phyloP scores from a whole-genome alignment of 2,113 vertebrate species.

The Nematolebias whitei region DNA sequence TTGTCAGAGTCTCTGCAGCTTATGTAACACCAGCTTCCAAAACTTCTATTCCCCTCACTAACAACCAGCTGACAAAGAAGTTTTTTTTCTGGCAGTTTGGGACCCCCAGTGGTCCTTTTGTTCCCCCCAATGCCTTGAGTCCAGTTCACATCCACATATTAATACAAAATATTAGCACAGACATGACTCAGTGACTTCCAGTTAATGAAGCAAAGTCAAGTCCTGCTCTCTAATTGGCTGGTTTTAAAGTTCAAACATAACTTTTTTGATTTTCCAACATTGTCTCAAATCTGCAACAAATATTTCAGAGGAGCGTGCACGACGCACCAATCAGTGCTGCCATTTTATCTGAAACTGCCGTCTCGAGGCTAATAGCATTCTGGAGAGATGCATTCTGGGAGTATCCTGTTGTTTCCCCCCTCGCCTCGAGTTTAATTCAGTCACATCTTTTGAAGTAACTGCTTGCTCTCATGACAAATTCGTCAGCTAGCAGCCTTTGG shows the following conservation, averaged over 20 bases:
- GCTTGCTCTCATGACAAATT: conserved; percentile 24
- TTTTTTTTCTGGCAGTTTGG: conserved; percentile 3
- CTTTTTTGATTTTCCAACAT: not conserved
- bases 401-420: conserved; percentile 10
- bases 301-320: not conserved
- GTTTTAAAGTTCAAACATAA: not conserved
- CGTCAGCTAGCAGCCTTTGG: not conserved
- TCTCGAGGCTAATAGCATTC: not conserved
- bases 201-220: not conserved
- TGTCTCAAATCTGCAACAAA: not conserved
- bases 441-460: conserved; percentile 29
- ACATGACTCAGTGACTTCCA: not conserved
- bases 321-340: conserved; percentile 9
- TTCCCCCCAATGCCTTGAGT: conserved; percentile 1
- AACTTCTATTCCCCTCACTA: conserved; percentile 52
- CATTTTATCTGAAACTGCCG: conserved; percentile 6
- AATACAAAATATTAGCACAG: not conserved
- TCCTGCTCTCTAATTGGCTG: not conserved
- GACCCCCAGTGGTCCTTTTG: conserved; percentile 5
- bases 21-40: conserved; percentile 57
- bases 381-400: not conserved
- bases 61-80: conserved; percentile 41
- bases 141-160: conserved; percentile 12
- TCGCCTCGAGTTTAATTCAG: conserved; percentile 26
- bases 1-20: conserved; percentile 60